phyloP scores from a whole-genome alignment of 2,797 vertebrate species.

The Myripristis jacobus region DNA sequence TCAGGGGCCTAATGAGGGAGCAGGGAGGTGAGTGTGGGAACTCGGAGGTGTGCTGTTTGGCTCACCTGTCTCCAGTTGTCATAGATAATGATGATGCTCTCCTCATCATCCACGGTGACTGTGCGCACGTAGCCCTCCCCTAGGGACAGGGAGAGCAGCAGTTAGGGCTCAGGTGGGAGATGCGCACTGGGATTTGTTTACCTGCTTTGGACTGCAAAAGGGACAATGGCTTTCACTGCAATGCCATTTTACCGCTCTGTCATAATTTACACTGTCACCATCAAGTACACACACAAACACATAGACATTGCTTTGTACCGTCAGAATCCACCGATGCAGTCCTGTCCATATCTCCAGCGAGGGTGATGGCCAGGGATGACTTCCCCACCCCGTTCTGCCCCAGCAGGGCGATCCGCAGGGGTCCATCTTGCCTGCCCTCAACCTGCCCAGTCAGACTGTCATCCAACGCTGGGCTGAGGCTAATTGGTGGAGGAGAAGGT shows the following conservation, averaged over 20 bases:
- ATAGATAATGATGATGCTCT: constrained; percentile 89
- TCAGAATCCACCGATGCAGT: constrained; percentile 84
- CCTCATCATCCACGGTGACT: constrained; percentile 90
- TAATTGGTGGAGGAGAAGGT: constrained; percentile 73
- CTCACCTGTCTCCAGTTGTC: constrained; percentile 95
- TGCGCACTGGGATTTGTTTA: constrained; percentile 45
- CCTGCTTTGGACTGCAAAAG: constrained; percentile 19
- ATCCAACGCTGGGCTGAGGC: constrained; percentile 77
- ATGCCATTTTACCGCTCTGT: constrained; percentile 3
- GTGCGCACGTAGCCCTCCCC: constrained; percentile 88
- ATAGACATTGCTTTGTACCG: constrained; percentile 69
- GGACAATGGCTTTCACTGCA: neutral
- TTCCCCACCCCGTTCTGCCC: constrained; percentile 92
- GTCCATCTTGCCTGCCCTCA: constrained; percentile 74
- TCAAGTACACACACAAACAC: constrained; percentile 12
- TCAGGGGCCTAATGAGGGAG: constrained; percentile 51
- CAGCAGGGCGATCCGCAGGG: constrained; percentile 83
- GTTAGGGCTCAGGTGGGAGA: constrained; percentile 56
- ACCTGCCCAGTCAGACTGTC: constrained; percentile 68
- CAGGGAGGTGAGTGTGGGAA: constrained; percentile 29
- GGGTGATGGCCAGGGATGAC: constrained; percentile 87
- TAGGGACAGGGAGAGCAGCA: constrained; percentile 70
- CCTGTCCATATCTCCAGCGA: constrained; percentile 83
- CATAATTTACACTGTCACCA: constrained; percentile 4
- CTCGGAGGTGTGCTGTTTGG: constrained; percentile 51